These are phyloP conservation scores for Uria lomvia DNA, from an alignment of 2,113 vertebrate genomes.

Conservation along the genomic window DNA sequence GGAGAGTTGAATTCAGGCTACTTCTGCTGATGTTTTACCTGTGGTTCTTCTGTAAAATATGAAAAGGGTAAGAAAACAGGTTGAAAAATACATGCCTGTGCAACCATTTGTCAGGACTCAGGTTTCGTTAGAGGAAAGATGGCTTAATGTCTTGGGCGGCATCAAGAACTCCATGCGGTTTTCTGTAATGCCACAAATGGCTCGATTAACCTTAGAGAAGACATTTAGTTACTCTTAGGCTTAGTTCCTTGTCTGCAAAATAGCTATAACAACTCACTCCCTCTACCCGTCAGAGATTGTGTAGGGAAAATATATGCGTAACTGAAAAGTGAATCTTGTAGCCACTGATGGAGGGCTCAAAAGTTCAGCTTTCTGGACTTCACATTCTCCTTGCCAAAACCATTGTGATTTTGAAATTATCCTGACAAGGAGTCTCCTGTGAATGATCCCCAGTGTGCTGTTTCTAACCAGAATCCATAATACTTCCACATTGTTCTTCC, in stretches of 20 bases:
- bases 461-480: not conserved
- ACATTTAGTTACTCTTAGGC: not conserved
- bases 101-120: not conserved
- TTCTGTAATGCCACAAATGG: not conserved
- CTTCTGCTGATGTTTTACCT: constrained; percentile 9
- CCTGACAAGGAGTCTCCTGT: not conserved
- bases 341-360: not conserved
- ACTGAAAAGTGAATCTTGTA: not conserved
- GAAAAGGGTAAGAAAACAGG: not conserved
- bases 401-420: not conserved
- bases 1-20: constrained; percentile 41
- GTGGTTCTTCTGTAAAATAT: not conserved
- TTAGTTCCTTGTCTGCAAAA: not conserved
- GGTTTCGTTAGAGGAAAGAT: not conserved
- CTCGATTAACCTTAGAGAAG: not conserved
- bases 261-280: not conserved
- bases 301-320: not conserved
- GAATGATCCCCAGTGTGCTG: not conserved
- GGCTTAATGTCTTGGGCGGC: not conserved
- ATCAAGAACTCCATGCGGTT: not conserved
- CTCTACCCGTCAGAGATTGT: not conserved
- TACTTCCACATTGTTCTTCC: not conserved
- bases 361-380: not conserved
- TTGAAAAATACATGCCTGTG: not conserved
- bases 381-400: not conserved